phyloP scores from a whole-genome alignment of 1,140 invertebrate species.

The Apocrypta bakeri region DNA sequence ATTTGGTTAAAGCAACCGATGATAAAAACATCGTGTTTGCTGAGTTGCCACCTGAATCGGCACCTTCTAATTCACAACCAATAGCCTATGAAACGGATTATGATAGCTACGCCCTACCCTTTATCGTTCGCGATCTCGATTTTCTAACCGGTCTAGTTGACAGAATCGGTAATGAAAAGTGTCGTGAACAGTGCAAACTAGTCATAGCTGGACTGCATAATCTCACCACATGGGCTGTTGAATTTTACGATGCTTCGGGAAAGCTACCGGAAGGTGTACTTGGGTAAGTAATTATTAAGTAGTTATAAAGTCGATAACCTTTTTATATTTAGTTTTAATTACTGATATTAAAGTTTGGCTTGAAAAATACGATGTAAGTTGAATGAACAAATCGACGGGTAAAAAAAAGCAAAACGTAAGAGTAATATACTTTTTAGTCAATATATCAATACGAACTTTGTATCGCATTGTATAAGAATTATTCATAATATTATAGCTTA shows the following conservation, averaged over 20 bases:
- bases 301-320: too few relatives aligned
- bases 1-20: neutral
- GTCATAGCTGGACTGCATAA: conserved; percentile 72
- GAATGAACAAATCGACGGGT: too few relatives aligned
- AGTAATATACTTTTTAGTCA: too few relatives aligned
- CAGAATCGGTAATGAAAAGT: conserved; percentile 67
- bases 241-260: conserved; percentile 80
- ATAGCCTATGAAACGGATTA: conserved; percentile 26
- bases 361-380: too few relatives aligned
- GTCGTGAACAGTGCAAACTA: conserved; percentile 72
- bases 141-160: conserved; percentile 68
- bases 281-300: neutral
- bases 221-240: conserved; percentile 76
- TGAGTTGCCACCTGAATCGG: neutral
- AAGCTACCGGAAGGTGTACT: conserved; percentile 79
- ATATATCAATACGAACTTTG: too few relatives aligned
- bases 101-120: conserved; percentile 50
- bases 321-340: too few relatives aligned
- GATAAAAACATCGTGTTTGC: conserved; percentile 17
- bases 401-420: too few relatives aligned
- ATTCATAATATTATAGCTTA: too few relatives aligned
- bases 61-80: neutral
- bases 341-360: too few relatives aligned
- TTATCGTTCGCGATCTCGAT: conserved; percentile 51
- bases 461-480: too few relatives aligned